A percentile compares a stretch with the other conserved stretches of the same genome.
phyloP scores from a whole-genome alignment of 2,113 vertebrate species.

The Limnothrissa miodon region DNA sequence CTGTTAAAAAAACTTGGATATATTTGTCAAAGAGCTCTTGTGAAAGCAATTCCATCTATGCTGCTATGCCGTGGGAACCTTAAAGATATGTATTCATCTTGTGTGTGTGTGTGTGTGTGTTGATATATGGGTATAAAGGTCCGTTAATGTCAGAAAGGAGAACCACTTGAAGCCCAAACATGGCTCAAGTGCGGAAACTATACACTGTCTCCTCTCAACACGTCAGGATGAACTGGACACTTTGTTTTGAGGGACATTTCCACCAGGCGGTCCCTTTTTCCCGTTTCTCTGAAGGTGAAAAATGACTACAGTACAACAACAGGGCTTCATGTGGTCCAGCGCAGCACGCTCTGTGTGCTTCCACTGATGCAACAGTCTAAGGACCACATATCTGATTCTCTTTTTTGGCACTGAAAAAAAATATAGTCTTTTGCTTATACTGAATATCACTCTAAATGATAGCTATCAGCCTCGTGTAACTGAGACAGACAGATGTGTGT shows the following conservation, averaged over 20 bases:
- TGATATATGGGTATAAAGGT: background rate
- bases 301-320: background rate
- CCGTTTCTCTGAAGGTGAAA: background rate
- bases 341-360: background rate
- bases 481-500: background rate
- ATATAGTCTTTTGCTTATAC: background rate
- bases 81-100: background rate
- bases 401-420: background rate
- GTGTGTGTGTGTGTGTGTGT: slow-evolving; percentile 23
- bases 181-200: background rate
- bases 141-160: background rate
- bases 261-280: slow-evolving; percentile 3
- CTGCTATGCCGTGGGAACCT: no score
- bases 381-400: background rate
- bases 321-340: background rate
- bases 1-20: background rate
- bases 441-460: background rate
- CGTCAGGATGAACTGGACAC: slow-evolving; percentile 29
- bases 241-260: slow-evolving; percentile 23
- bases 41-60: background rate
- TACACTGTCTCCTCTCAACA: background rate
- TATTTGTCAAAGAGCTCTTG: background rate
- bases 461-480: background rate
- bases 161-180: background rate
- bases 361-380: background rate